Evolutionary conservation across 2,888 invertebrate genomes (phyloP).

Genomic region (Gandaritis pyraliata): DNA sequence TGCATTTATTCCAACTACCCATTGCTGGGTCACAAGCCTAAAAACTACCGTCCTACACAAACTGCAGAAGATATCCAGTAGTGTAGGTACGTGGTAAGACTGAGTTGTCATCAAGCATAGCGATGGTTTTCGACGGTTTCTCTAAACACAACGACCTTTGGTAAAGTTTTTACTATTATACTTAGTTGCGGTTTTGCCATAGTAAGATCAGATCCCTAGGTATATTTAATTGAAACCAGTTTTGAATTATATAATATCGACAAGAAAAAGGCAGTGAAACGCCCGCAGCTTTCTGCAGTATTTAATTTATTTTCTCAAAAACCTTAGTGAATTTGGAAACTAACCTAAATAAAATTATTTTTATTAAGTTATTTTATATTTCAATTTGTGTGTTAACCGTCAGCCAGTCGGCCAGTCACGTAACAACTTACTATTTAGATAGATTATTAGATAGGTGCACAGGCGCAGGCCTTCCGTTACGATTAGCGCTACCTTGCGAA

Average conservation of each 20-base stretch:
- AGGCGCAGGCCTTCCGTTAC: slow-evolving; percentile 54
- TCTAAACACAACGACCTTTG: slow-evolving; percentile 31
- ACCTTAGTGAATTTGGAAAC: too few species aligned
- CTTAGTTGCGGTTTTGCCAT: not conserved
- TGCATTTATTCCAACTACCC: slow-evolving; percentile 10
- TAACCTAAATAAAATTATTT: too few species aligned
- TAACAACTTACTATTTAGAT: not conserved
- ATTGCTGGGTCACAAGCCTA: slow-evolving; percentile 11
- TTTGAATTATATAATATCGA: too few species aligned
- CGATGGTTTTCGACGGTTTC: slow-evolving; percentile 31
- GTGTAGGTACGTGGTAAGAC: slow-evolving; percentile 12
- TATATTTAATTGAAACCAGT: too few species aligned
- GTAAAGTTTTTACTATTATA: slow-evolving; percentile 20
- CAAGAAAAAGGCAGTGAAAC: too few species aligned
- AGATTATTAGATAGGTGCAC: slow-evolving; percentile 17
- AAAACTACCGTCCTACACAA: not conserved
- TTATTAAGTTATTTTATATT: too few species aligned
- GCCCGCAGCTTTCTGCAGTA: too few species aligned
- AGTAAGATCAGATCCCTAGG: too few species aligned
- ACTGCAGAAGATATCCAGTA: slow-evolving; percentile 12
- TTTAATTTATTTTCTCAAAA: too few species aligned
- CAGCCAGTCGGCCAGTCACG: not conserved
- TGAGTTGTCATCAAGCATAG: slow-evolving; percentile 21
- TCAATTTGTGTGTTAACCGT: not conserved
- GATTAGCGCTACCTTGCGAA: slow-evolving; percentile 64